Conservation (phyloP, 2,888 invertebrate species). For the Pogonocherus hispidulus region DNA sequence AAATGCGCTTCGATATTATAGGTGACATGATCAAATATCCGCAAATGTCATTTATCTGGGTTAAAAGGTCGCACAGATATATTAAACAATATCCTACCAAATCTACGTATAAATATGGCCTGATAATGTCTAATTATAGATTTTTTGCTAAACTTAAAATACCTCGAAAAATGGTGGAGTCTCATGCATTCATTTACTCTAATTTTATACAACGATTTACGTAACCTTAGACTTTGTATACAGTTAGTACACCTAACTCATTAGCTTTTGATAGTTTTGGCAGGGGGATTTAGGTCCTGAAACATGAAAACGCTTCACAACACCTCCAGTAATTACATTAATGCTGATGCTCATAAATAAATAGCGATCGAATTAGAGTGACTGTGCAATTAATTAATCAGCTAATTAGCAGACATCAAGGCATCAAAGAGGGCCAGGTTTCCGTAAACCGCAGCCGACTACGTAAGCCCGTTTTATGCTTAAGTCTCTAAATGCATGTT, state of each 20-base stretch:
- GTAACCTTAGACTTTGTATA: constrained; percentile 35
- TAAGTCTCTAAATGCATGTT: constrained; percentile 37
- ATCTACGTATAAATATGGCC: too few relatives aligned
- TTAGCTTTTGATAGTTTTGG: constrained; percentile 40
- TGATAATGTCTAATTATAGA: too few relatives aligned
- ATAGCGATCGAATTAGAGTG: constrained; percentile 66
- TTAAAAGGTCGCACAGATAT: too few relatives aligned
- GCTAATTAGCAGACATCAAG: constrained; percentile 67
- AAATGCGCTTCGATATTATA: too few relatives aligned
- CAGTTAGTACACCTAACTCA: constrained; percentile 24
- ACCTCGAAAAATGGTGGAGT: too few relatives aligned
- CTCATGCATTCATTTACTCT: too few relatives aligned
- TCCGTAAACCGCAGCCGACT: constrained; percentile 44
- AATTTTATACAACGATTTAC: too few relatives aligned
- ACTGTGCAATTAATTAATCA: constrained; percentile 69
- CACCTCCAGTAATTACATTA: constrained; percentile 67
- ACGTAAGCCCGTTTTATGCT: constrained; percentile 37
- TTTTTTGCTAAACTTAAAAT: too few relatives aligned
- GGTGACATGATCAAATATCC: too few relatives aligned
- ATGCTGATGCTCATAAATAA: constrained; percentile 68
- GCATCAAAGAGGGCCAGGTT: constrained; percentile 64
- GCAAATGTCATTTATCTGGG: too few relatives aligned
- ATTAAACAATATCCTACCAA: too few relatives aligned
- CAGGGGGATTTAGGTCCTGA: constrained; percentile 35
- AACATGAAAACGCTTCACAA: constrained; percentile 53